phyloP scores from a whole-genome alignment of 2,888 invertebrate genomes.

The Drosophila nr. medialis region DNA sequence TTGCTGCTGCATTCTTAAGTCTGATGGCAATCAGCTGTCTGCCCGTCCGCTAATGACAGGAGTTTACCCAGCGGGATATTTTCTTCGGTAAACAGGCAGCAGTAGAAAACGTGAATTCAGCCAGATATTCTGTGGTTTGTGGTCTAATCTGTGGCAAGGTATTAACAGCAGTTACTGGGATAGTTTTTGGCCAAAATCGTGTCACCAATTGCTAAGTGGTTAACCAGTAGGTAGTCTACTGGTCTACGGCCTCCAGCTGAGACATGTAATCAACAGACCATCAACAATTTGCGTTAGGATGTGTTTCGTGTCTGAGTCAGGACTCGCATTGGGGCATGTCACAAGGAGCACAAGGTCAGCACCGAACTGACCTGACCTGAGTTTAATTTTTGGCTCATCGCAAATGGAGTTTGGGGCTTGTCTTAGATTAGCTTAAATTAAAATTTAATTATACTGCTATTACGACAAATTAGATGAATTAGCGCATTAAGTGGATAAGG shows the following conservation, averaged over 20 bases:
- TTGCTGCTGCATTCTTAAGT: slow-evolving; percentile 1
- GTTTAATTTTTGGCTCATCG: slow-evolving; percentile 10
- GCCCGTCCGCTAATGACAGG: slow-evolving; percentile 11
- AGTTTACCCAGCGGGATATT: slow-evolving; percentile 22
- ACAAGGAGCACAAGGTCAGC: slow-evolving; percentile 46
- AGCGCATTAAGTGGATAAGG: background rate
- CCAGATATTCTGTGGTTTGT: background rate
- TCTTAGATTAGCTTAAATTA: background rate
- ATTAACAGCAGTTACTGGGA: slow-evolving; percentile 8
- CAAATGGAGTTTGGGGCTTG: slow-evolving; percentile 8
- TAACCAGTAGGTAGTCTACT: slow-evolving; percentile 5
- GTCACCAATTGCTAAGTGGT: slow-evolving; percentile 44
- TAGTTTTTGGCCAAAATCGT: slow-evolving; percentile 20
- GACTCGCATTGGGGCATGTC: slow-evolving; percentile 25
- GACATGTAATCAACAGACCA: slow-evolving; percentile 51
- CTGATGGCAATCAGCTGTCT: slow-evolving; percentile 36
- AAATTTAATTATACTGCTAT: background rate
- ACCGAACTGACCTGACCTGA: slow-evolving; percentile 47
- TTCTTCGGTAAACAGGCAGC: slow-evolving; percentile 34
- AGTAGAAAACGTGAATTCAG: slow-evolving; percentile 44
- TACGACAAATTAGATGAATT: background rate
- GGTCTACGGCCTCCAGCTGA: slow-evolving; percentile 38
- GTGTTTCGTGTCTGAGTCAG: slow-evolving; percentile 30
- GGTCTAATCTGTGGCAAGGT: slow-evolving; percentile 11
- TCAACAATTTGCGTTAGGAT: slow-evolving; percentile 22